phyloP scores from a whole-genome alignment of 2,113 vertebrate genomes.

The Atrichornis clamosus region DNA sequence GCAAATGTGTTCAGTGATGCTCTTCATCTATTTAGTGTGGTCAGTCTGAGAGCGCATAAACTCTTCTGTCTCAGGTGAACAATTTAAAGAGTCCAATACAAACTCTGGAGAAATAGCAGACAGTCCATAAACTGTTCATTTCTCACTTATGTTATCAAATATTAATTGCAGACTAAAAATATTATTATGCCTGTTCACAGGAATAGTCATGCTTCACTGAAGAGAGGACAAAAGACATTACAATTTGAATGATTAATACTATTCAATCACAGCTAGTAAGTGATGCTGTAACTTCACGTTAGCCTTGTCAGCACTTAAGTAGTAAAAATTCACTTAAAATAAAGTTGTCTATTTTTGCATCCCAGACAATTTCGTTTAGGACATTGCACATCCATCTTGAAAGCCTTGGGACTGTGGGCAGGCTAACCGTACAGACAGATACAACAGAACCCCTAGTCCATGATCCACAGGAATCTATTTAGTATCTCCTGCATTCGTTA shows the following conservation, averaged over 20 bases:
- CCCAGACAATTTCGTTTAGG: neutral
- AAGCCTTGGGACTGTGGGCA: neutral
- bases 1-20: neutral
- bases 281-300: neutral
- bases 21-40: neutral
- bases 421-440: neutral
- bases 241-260: neutral
- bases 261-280: neutral
- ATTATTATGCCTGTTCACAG: neutral
- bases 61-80: neutral
- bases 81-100: neutral
- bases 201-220: neutral
- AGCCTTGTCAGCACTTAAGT: neutral
- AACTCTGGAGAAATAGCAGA: neutral
- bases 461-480: neutral
- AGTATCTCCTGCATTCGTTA: neutral
- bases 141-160: neutral
- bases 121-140: neutral
- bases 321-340: neutral
- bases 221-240: neutral
- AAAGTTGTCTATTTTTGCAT: neutral
- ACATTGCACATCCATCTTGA: neutral
- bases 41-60: neutral
- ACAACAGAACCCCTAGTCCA: neutral
- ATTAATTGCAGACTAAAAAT: neutral